Evolutionary conservation across 2,797 vertebrate species (phyloP).

Genomic region (Ptychobarbus kaznakovi): DNA sequence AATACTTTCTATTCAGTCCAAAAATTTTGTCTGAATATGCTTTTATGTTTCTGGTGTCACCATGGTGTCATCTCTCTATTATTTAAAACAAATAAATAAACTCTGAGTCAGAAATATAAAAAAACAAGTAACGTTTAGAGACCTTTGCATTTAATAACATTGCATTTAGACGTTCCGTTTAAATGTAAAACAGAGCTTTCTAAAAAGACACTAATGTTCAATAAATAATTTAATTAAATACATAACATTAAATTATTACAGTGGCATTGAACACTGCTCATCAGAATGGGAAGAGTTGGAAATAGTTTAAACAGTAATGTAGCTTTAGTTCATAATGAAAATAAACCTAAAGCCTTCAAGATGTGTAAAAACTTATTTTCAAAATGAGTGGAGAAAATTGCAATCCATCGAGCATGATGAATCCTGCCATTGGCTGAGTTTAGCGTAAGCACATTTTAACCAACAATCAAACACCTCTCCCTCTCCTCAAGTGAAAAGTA

Average conservation of each 20-base stretch:
- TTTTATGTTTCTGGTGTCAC: slow-evolving; percentile 24
- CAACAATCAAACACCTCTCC: slow-evolving; percentile 21
- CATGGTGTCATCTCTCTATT: not conserved
- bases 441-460: slow-evolving; percentile 27
- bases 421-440: slow-evolving; percentile 26
- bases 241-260: not conserved
- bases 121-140: not conserved
- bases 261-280: not conserved
- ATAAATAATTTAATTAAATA: not conserved
- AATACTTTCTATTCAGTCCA: not conserved
- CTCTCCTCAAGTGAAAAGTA: slow-evolving; percentile 8
- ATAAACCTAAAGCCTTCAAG: not conserved
- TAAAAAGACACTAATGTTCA: not conserved
- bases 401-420: slow-evolving; percentile 12
- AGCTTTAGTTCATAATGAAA: slow-evolving; percentile 6
- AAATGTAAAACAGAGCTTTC: not conserved
- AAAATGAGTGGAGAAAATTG: slow-evolving; percentile 16
- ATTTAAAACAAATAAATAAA: not conserved
- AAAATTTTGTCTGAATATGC: not conserved
- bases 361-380: not conserved
- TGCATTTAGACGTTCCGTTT: not conserved
- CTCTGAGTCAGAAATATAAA: not conserved
- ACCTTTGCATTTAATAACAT: not conserved
- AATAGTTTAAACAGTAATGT: not conserved
- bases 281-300: not conserved